These are phyloP conservation scores for Dicycla oo DNA, from an alignment of 2,888 invertebrate species.

Conservation along the genomic window DNA sequence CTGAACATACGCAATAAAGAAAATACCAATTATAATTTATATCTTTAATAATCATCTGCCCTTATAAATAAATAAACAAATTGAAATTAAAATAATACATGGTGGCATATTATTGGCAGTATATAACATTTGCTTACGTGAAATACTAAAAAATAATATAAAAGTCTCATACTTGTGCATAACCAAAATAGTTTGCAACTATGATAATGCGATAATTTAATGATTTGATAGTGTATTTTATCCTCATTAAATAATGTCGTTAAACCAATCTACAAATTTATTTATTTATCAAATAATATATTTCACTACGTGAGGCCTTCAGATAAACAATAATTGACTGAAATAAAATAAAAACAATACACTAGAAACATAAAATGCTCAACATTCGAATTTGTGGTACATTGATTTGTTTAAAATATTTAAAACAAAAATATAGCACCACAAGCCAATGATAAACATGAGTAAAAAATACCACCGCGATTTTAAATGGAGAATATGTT, in stretches of 20 bases:
- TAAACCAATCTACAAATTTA: constrained; percentile 35
- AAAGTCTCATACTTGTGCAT: constrained; percentile 45
- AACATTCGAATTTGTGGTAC: constrained; percentile 1
- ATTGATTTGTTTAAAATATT: constrained; percentile 31
- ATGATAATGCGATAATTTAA: constrained; percentile 38
- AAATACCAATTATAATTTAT: constrained; percentile 47
- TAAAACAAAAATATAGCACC: constrained; percentile 50
- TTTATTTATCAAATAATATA: constrained; percentile 48
- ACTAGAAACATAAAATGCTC: constrained; percentile 34
- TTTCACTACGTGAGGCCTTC: constrained; percentile 49
- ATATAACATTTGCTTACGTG: constrained; percentile 63
- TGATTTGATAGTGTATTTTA: constrained; percentile 25
- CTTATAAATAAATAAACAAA: constrained; percentile 63
- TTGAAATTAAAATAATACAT: constrained; percentile 64
- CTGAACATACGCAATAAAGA: constrained; percentile 7
- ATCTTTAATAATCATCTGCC: constrained; percentile 61
- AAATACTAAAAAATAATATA: constrained; percentile 48
- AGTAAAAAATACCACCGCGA: constrained; percentile 8
- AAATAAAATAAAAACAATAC: constrained; percentile 17
- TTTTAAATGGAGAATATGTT: constrained; percentile 5
- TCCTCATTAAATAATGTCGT: constrained; percentile 15
- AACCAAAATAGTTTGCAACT: constrained; percentile 16
- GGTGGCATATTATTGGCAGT: constrained; percentile 56
- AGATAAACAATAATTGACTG: constrained; percentile 27
- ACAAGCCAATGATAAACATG: constrained; percentile 40